Evolutionary conservation across 2,888 invertebrate genomes (phyloP).

Genomic region (Bedellia somnulentella): DNA sequence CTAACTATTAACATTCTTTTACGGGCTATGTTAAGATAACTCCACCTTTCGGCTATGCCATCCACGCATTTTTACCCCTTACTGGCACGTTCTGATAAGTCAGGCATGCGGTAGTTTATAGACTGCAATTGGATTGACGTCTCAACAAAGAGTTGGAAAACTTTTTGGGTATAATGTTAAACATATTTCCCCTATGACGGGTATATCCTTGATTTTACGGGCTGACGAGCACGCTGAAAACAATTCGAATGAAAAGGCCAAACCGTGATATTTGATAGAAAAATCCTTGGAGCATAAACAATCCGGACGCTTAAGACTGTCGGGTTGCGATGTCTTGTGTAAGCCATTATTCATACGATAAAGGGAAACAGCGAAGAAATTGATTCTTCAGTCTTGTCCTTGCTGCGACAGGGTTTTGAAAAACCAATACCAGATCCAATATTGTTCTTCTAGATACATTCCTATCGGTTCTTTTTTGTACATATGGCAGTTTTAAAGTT

Average conservation of each 20-base stretch:
- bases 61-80: slow-evolving; percentile 3
- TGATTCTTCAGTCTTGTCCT: too few relatives aligned
- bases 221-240: slow-evolving; percentile 27
- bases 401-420: too few relatives aligned
- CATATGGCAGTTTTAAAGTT: too few relatives aligned
- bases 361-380: too few relatives aligned
- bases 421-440: too few relatives aligned
- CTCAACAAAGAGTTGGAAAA: too few relatives aligned
- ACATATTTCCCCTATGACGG: slow-evolving; percentile 3
- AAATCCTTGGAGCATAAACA: slow-evolving; percentile 36
- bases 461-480: too few relatives aligned
- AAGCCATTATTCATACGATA: too few relatives aligned
- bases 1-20: slow-evolving; percentile 54
- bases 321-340: too few relatives aligned
- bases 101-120: too few relatives aligned
- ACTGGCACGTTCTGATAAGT: slow-evolving; percentile 1
- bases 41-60: slow-evolving; percentile 12
- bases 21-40: slow-evolving; percentile 52
- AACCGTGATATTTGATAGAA: slow-evolving; percentile 48
- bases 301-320: slow-evolving; percentile 15
- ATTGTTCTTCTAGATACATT: too few relatives aligned
- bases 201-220: slow-evolving; percentile 36
- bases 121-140: not conserved
- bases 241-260: slow-evolving; percentile 29
- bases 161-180: too few relatives aligned